These are phyloP conservation scores for Muschampia staudingeri DNA, from an alignment of 2,888 invertebrate genomes.

Conservation along the genomic window DNA sequence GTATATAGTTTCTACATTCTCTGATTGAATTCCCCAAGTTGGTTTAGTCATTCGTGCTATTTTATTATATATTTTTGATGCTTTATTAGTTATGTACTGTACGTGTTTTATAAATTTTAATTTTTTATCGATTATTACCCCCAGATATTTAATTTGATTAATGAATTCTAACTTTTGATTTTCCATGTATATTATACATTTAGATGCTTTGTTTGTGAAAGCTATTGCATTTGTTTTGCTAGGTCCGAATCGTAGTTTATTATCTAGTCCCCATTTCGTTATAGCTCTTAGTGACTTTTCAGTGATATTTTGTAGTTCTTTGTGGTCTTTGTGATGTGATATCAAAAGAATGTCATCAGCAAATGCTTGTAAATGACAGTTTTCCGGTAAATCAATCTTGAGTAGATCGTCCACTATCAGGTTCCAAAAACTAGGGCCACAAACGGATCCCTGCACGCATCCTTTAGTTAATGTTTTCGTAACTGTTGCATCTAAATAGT, in stretches of 20 bases:
- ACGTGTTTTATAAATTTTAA: not conserved
- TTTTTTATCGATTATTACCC: not conserved
- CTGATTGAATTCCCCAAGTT: not conserved
- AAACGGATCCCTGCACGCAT: conserved; percentile 57
- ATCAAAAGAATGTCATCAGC: conserved; percentile 49
- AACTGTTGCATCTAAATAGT: conserved; percentile 4
- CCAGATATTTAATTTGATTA: not conserved
- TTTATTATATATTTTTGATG: not conserved
- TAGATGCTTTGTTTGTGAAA: not conserved
- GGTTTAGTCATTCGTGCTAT: not conserved
- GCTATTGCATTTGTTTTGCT: not conserved
- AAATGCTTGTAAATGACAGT: conserved; percentile 48
- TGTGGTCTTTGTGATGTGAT: not conserved
- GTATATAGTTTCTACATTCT: not conserved
- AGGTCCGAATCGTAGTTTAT: conserved; percentile 43
- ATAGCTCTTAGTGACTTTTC: not conserved
- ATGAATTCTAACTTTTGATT: not conserved
- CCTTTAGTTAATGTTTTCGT: conserved; percentile 46
- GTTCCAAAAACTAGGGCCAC: conserved; percentile 59
- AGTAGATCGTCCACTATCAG: conserved; percentile 55
- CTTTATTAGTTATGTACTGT: not conserved
- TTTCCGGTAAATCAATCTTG: not conserved
- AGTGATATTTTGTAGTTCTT: not conserved
- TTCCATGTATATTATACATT: not conserved
- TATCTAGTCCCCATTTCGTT: not conserved